Conservation (phyloP, 2,797 vertebrate species). For the Spea hammondii region DNA sequence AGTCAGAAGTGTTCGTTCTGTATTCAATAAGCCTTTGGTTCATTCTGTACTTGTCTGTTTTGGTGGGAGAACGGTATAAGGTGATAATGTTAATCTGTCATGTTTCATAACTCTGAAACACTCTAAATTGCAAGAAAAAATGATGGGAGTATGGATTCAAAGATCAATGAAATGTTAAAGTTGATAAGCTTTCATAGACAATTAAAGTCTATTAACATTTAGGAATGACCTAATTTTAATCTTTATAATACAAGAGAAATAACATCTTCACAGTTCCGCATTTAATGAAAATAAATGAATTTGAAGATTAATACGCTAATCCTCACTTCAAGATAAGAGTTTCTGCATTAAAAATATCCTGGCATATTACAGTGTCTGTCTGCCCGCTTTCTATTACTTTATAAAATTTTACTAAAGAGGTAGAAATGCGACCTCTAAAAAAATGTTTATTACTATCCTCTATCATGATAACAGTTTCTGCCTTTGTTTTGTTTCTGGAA, state of each 20-base stretch:
- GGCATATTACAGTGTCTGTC: not conserved
- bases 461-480: no score
- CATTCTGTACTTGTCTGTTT: not conserved
- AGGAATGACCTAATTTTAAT: constrained; percentile 47
- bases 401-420: constrained; percentile 21
- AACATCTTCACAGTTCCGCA: constrained; percentile 35
- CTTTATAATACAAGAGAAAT: constrained; percentile 39
- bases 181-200: constrained; percentile 39
- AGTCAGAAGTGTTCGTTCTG: not conserved
- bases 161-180: constrained; percentile 28
- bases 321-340: constrained; percentile 45
- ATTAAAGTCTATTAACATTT: constrained; percentile 50
- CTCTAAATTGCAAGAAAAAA: constrained; percentile 16
- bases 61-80: constrained; percentile 1
- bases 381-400: constrained; percentile 21
- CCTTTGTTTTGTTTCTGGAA: no score
- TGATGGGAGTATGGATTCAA: constrained; percentile 17
- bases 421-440: constrained; percentile 5
- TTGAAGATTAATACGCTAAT: constrained; percentile 46
- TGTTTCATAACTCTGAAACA: constrained; percentile 13
- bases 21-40: constrained; percentile 4
- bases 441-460: not conserved
- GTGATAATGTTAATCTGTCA: constrained; percentile 22
- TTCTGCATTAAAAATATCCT: constrained; percentile 39
- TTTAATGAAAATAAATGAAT: constrained; percentile 45